Conservation (phyloP, 2,797 vertebrate species). For the Tragelaphus eurycerus region DNA sequence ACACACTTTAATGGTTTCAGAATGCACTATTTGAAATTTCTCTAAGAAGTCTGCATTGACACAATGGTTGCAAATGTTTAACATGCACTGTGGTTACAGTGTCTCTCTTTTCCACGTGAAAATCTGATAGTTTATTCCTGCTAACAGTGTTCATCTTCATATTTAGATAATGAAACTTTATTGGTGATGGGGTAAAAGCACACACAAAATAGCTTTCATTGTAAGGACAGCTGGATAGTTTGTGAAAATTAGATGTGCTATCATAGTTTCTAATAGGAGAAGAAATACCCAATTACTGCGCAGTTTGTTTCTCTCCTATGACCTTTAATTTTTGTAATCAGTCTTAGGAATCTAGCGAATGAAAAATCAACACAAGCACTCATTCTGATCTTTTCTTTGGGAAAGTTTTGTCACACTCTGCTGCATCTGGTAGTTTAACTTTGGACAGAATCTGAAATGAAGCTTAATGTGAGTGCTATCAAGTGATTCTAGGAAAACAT, state of each 20-base stretch:
- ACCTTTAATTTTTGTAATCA: constrained; percentile 18
- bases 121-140: not conserved
- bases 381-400: not conserved
- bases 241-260: not conserved
- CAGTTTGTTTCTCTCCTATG: not conserved
- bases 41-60: constrained; percentile 1
- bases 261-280: not conserved
- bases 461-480: constrained; percentile 59
- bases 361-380: not conserved
- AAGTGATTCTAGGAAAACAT: constrained; percentile 64
- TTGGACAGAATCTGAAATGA: constrained; percentile 53
- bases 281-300: not conserved
- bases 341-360: not conserved
- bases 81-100: fast-evolving
- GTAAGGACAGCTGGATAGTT: not conserved
- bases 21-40: constrained; percentile 33
- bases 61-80: not conserved
- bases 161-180: not conserved
- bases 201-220: not conserved
- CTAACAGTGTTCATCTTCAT: not conserved
- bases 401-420: not conserved
- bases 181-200: not conserved
- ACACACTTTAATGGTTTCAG: not conserved
- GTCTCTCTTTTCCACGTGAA: not conserved
- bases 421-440: constrained; percentile 34